phyloP scores from a whole-genome alignment of 1,140 invertebrate genomes.

The Procambarus virginalis region DNA sequence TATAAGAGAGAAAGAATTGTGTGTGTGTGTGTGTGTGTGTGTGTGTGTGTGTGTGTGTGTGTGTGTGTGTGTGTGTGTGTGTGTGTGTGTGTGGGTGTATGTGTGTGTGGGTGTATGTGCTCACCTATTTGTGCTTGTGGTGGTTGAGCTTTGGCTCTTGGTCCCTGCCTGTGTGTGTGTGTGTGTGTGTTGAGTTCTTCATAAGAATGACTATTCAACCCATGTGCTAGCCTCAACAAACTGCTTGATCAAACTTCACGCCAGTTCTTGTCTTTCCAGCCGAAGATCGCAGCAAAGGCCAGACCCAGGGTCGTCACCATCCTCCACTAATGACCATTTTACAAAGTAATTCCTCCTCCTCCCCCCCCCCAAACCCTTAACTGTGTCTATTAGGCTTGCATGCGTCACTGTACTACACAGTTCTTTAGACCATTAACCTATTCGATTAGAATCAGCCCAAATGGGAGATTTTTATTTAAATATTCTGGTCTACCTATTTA shows the following conservation, averaged over 20 bases:
- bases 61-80: slow-evolving; percentile 25
- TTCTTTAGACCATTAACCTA: background rate
- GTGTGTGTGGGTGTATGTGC: slow-evolving; percentile 32
- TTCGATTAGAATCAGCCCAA: background rate
- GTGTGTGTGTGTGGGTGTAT: slow-evolving; percentile 28
- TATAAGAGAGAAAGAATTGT: background rate
- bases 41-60: slow-evolving; percentile 30
- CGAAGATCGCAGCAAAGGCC: slow-evolving; percentile 4
- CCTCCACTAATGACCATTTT: slow-evolving; percentile 43
- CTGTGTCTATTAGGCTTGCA: background rate
- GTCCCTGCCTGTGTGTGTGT: too few relatives aligned
- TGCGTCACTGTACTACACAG: background rate
- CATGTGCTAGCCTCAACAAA: background rate
- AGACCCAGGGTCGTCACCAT: background rate
- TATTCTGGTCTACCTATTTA: too few relatives aligned
- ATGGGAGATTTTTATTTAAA: background rate
- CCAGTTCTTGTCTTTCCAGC: slow-evolving; percentile 36
- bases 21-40: slow-evolving; percentile 26
- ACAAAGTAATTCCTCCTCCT: slow-evolving; percentile 22
- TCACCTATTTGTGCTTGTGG: too few relatives aligned
- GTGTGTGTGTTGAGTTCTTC: background rate
- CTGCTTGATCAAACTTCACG: slow-evolving; percentile 27
- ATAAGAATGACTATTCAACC: background rate
- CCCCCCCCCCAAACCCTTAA: too few relatives aligned
- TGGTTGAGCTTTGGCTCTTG: too few relatives aligned